These are phyloP conservation scores for Strix aluco DNA, from an alignment of 2,113 vertebrate species.

Conservation along the genomic window DNA sequence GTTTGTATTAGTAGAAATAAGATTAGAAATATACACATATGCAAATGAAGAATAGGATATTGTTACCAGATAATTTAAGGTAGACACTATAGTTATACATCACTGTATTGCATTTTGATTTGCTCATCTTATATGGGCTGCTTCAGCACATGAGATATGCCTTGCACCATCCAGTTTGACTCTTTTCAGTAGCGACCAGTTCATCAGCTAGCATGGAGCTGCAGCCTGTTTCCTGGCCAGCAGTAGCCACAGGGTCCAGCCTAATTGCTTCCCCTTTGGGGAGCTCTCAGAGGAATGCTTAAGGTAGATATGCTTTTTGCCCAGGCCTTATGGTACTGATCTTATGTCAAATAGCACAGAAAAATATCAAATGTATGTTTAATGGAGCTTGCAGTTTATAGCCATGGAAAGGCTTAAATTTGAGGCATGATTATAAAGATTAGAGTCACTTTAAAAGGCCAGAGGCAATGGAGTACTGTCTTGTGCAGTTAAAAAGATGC, in stretches of 20 bases:
- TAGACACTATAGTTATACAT: background rate
- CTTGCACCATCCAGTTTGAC: background rate
- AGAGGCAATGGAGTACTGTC: background rate
- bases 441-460: background rate
- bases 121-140: background rate
- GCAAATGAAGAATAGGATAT: background rate
- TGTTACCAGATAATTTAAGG: background rate
- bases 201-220: fast-evolving
- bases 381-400: background rate
- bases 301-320: background rate
- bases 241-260: background rate
- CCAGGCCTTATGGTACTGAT: background rate
- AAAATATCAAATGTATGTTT: background rate
- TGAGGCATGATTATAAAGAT: background rate
- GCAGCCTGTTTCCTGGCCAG: background rate
- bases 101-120: background rate
- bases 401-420: background rate
- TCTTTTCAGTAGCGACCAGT: background rate
- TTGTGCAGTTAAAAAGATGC: background rate
- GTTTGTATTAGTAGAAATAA: background rate
- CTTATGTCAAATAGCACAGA: background rate
- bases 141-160: background rate
- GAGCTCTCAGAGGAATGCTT: background rate
- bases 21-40: background rate
- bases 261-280: background rate